Evolutionary conservation across 2,113 vertebrate species (phyloP), one percentile per base, ranked within the genome.

Genomic region (Lontra canadensis): DNA sequence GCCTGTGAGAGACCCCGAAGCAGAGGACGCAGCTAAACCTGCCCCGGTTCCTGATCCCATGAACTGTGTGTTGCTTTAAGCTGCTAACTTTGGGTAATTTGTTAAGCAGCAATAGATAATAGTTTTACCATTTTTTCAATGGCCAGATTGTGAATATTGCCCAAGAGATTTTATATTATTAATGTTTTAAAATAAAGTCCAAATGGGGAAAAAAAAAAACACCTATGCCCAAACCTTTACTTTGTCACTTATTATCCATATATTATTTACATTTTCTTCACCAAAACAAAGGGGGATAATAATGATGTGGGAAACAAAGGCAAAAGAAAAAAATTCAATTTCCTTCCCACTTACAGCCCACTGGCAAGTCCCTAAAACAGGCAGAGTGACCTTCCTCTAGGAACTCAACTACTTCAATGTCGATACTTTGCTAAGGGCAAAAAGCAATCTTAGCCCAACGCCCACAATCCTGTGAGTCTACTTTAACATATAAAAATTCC

Each of bases 81-180:
- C 81, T 61, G 42, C 29, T 61, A 52, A 26, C 20, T 26, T 13
- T n/a, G n/a, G 25, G n/a, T 34, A 73, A 71, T 52, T 15, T 79
- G 21, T 7, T 85, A 73, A 1, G 42, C 31, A 63, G 59, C 42
- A 79, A 63, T 6, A 78, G 69, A n/a, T 59, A 82, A 44, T 1
- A 85, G 17, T 93, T 95, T 25, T 21, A 89, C 96, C 81, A 29
- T 55, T 91, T 92, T 97, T 96, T 92, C 85, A 95, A 94, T 95
- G 79, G 96, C 1, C 20, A 86, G 71, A 3, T 93, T 97, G 90
- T 98, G 73, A 98, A 94, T 96, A 98, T 95, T 98, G 98, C 0
- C 0, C 93, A 59, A 94, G 87, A 97, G 93, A 61, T 98, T 98
- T 98, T 98, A 39, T 97, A 97, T 97, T 91, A 97, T 97, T 97